These are phyloP conservation scores for Narcine bancroftii DNA, from an alignment of 2,113 vertebrate genomes.

Conservation along the genomic window DNA sequence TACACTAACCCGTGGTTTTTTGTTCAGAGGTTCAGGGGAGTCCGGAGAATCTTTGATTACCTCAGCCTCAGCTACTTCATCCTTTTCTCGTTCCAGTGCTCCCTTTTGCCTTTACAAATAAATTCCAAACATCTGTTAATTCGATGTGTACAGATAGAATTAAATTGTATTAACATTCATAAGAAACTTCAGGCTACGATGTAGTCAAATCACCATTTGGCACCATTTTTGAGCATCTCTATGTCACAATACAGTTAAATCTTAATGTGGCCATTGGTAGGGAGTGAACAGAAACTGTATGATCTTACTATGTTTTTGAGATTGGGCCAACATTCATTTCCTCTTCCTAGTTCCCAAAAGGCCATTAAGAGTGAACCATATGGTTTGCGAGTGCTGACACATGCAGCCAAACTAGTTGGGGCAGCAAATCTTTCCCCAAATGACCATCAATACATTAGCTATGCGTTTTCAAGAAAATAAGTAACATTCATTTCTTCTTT, in stretches of 20 bases:
- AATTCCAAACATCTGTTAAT: not conserved
- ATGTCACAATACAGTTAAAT: not conserved
- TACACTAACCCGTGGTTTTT: slow-evolving; percentile 78
- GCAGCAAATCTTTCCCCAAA: not conserved
- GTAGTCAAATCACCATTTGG: not conserved
- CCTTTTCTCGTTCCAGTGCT: slow-evolving; percentile 77
- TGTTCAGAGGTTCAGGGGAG: slow-evolving; percentile 90
- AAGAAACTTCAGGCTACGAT: not conserved
- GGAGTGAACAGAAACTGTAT: not conserved
- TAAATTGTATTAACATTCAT: not conserved
- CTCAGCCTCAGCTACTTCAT: slow-evolving; percentile 76
- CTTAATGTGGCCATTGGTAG: too few relatives aligned
- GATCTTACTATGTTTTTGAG: not conserved
- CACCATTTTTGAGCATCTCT: not conserved
- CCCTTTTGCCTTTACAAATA: slow-evolving; percentile 68
- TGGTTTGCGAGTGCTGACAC: not conserved
- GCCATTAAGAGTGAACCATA: not conserved
- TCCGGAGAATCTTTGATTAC: slow-evolving; percentile 97
- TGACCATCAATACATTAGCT: not conserved
- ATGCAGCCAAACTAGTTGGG: not conserved
- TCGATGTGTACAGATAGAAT: not conserved
- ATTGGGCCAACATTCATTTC: not conserved
- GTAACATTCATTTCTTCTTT: not conserved
- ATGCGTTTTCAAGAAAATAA: not conserved
- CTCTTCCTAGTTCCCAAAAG: not conserved